Evolutionary conservation across 2,888 invertebrate genomes (phyloP).

Genomic region (Agrilus cyanescens): DNA sequence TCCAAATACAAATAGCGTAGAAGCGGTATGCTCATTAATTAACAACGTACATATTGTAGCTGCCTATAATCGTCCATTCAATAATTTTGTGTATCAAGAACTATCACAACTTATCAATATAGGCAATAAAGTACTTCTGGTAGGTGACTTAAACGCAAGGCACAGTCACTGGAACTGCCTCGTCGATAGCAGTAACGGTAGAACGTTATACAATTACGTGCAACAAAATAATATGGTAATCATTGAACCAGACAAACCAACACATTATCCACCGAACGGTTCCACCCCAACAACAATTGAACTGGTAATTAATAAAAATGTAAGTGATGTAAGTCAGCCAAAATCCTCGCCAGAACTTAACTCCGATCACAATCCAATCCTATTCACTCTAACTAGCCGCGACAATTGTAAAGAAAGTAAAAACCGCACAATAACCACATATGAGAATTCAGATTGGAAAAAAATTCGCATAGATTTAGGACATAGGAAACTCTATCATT

Average conservation of each 20-base stretch:
- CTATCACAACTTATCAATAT: too few species aligned
- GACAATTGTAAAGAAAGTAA: too few species aligned
- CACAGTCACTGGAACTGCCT: conserved; percentile 13
- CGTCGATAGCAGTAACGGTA: conserved; percentile 11
- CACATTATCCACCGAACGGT: conserved; percentile 10
- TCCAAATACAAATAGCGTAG: too few species aligned
- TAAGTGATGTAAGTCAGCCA: conserved; percentile 7
- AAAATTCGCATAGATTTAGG: too few species aligned
- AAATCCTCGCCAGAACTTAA: not conserved
- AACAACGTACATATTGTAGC: too few species aligned
- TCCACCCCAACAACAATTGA: conserved; percentile 6
- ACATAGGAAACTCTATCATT: not conserved
- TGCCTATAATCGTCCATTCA: too few species aligned
- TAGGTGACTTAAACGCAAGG: conserved; percentile 13
- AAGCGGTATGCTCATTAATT: too few species aligned
- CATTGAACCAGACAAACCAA: conserved; percentile 4
- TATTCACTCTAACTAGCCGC: too few species aligned
- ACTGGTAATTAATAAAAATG: conserved; percentile 9
- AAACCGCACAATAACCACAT: too few species aligned
- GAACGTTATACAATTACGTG: conserved; percentile 6
- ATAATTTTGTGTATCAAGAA: too few species aligned
- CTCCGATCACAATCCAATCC: too few species aligned
- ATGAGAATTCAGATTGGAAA: too few species aligned
- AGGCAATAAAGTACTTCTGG: conserved; percentile 3
- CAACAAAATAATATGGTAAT: conserved; percentile 1